Evolutionary conservation across 2,113 vertebrate species (phyloP), one percentile per base, ranked within the genome.

Genomic region (Engraulis encrasicolus): DNA sequence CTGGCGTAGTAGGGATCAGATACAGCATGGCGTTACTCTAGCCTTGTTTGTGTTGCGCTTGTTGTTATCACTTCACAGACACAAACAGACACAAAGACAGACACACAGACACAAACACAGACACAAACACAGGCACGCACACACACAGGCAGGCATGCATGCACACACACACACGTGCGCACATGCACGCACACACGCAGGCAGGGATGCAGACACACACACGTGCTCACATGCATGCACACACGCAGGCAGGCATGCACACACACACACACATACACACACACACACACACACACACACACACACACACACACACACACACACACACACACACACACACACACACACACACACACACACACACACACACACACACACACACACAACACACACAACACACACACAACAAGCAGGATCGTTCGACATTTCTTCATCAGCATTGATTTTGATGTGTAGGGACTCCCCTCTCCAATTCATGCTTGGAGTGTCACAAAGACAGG

Each of bases 391-490:
- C 79, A 82, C 82, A 36, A 37, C 81, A 31, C 14, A 78, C 49
- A 31, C 14, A 78, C 49, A 12, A 45, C 89, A 81, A 9, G 85
- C 85, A 87, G 50, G 50, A 90, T 90, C 90, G 79, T 87, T 87
- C 82, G 79, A 85, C 50, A 52, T 88, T 66, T 86, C 84, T 81
- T 88, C 84, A 89, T 89, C 82, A 15, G 27, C 85, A 91, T 87
- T 66, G 91, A 92, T 91, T 89, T 85, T 84, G 78, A 85, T 49
- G 45, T 58, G n/a, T n/a, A 58, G 54, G 20, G 54, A 58, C 19
- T 58, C 54, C 54, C 54, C 19, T 58, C 54, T n/a, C 54, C n/a
- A n/a, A 58, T 58, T 9, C 19, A 58, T 6, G 19, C 54, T 58
- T 23, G 54, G 3, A 6, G n/a, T 58, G 54, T 20, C 54, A 58